Evolutionary conservation across 2,797 vertebrate genomes (phyloP).

Genomic region (Gymnothorax javanicus): DNA sequence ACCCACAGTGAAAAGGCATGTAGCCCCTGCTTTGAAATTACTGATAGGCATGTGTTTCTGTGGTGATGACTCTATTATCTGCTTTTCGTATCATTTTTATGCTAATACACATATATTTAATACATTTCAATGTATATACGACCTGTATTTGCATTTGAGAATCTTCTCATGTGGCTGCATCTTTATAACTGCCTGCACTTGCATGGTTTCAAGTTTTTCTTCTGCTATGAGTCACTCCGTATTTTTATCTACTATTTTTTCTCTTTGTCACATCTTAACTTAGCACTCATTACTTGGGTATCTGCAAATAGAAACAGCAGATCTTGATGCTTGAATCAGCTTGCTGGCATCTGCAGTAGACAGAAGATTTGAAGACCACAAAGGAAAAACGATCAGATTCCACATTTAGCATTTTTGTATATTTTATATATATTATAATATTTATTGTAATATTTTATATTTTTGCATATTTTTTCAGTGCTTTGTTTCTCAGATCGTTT

Average conservation of each 20-base stretch:
- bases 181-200: background rate
- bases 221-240: background rate
- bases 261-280: background rate
- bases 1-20: slow-evolving; percentile 26
- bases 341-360: background rate
- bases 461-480: too few species aligned
- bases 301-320: background rate
- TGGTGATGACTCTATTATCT: background rate
- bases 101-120: background rate
- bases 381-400: too few species aligned
- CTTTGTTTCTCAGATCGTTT: too few species aligned
- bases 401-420: too few species aligned
- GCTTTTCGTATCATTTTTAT: background rate
- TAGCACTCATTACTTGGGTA: background rate
- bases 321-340: background rate
- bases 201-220: background rate
- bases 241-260: slow-evolving; percentile 2
- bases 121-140: background rate
- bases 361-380: too few species aligned
- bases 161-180: background rate
- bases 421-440: too few species aligned
- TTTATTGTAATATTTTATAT: too few species aligned
- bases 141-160: background rate
- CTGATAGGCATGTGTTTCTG: background rate
- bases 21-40: background rate